phyloP scores from a whole-genome alignment of 2,113 vertebrate genomes.

The Entelurus aequoreus region DNA sequence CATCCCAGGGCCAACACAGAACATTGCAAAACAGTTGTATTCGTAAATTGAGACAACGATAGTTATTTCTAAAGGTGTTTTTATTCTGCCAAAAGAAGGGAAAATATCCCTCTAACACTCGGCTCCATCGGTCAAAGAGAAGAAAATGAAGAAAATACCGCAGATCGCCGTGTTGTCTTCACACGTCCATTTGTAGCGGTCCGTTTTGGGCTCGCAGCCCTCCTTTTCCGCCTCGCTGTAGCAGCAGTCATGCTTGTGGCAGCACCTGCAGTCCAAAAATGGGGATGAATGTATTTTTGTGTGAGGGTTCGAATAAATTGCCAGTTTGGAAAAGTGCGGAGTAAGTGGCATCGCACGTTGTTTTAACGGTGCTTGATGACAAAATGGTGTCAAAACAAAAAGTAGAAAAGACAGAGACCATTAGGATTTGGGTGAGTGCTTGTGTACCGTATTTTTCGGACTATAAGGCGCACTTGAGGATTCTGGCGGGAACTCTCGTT shows the following conservation, averaged over 20 bases:
- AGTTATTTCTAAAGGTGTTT: too few relatives aligned
- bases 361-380: conserved; percentile 34
- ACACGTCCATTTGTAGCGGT: conserved; percentile 69
- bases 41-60: too few relatives aligned
- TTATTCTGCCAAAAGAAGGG: too few relatives aligned
- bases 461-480: too few relatives aligned
- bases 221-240: conserved; percentile 66
- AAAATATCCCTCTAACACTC: too few relatives aligned
- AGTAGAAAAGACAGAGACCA: conserved; percentile 30
- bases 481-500: too few relatives aligned
- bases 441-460: background rate
- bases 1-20: too few relatives aligned
- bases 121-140: too few relatives aligned
- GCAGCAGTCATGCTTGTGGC: conserved; percentile 78
- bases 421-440: conserved; percentile 44
- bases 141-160: conserved; percentile 40
- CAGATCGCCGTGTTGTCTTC: conserved; percentile 65
- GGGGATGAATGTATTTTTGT: conserved; percentile 6
- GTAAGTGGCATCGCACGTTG: conserved; percentile 32
- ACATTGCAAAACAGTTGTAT: too few relatives aligned
- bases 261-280: conserved; percentile 64
- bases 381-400: conserved; percentile 19
- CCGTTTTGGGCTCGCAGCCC: conserved; percentile 68
- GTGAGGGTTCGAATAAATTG: conserved; percentile 4
- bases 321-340: conserved; percentile 9